These are phyloP conservation scores for Staurois parvus DNA, from an alignment of 2,797 vertebrate species.

Conservation along the genomic window DNA sequence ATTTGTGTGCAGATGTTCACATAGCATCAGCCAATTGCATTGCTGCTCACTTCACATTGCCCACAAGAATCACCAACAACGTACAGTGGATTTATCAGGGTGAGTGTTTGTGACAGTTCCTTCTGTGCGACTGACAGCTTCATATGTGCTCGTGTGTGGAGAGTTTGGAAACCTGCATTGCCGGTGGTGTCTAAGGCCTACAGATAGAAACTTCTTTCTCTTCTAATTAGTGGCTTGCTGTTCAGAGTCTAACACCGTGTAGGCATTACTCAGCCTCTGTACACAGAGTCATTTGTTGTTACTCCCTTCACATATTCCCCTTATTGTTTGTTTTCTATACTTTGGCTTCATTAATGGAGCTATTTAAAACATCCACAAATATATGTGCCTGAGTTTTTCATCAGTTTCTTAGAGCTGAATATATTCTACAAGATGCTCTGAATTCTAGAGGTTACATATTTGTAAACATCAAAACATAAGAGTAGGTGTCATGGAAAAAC, in stretches of 20 bases:
- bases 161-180: not conserved
- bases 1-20: not conserved
- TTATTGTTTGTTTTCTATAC: not conserved
- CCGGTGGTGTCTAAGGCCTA: not conserved
- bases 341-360: not conserved
- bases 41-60: not conserved
- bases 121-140: constrained; percentile 9
- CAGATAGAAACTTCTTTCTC: not conserved
- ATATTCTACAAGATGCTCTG: too few relatives aligned
- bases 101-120: constrained; percentile 2
- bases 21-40: not conserved
- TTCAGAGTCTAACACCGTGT: not conserved
- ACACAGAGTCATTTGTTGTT: not conserved
- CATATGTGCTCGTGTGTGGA: not conserved
- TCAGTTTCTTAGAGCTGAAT: too few relatives aligned
- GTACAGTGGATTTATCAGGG: not conserved
- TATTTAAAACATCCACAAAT: not conserved
- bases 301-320: not conserved
- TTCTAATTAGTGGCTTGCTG: constrained; percentile 4
- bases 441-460: too few relatives aligned
- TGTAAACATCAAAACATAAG: too few relatives aligned
- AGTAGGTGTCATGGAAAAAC: too few relatives aligned
- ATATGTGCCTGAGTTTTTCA: too few relatives aligned
- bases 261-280: not conserved
- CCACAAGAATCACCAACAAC: not conserved